Base-by-base conservation (phyloP, 2,113 vertebrate species). In the Sarotherodon lohbergeri region DNA sequence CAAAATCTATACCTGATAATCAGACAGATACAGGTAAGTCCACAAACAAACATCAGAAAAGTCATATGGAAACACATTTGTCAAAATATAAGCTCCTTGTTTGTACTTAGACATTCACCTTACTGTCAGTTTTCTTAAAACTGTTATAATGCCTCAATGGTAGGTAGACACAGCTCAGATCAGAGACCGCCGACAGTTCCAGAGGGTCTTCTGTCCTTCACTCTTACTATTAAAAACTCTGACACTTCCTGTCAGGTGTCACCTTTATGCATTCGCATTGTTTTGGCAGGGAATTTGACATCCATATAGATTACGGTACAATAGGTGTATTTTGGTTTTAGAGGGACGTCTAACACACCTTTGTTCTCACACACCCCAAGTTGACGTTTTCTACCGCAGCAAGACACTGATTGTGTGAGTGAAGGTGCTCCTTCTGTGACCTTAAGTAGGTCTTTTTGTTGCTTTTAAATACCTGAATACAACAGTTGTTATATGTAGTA, bases 381-480 rank as follows among this genome's bases (percentile, higher is more conserved):
- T 48, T 48, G 14, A 76, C 9, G 29, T 63, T 43, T 71, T 14
- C 22, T 11, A 11, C 59, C 5, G 7, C 55, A 48, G 11, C 54
- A 43, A 41, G 83, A 71, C 66, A 54, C 54, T 7, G 41, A 83
- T 66, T 68, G 19, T 50, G 55, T 81, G 83, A 27, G 32, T 43
- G 39, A 90, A 43, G 10, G 13, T 32, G 19, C n/a, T 39, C 24
- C 84, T 71, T 19, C 63, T 81, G 55, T 84, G 56, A 63, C 29
- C 4, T 55, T 43, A 81, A 68, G 39, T 85, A 22, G 29, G n/a
- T 80, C 46, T 71, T 81, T 54, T 83, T 55, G 34, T 66, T 46
- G 61, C 63, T 89, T 90, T 90, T 89, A 89, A 88, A 87, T 86
- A 76, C 66, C 36, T 63, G 73, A 86, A 57, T 92, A 57, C 83